phyloP scores from a whole-genome alignment of 2,113 vertebrate genomes.

The Lanius collurio region DNA sequence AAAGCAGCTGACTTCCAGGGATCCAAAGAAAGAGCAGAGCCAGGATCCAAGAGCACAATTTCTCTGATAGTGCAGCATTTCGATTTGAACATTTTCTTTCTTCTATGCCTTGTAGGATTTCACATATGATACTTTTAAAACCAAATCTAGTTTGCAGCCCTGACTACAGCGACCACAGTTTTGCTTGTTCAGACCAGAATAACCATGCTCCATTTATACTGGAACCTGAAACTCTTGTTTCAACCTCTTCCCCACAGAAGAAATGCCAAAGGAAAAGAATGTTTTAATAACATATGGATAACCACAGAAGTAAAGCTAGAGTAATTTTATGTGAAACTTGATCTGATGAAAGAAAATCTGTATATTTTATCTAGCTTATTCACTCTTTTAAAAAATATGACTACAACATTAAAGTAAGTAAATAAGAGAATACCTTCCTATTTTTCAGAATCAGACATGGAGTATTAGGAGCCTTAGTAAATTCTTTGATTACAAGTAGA shows the following conservation, averaged over 20 bases:
- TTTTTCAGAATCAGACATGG: background rate
- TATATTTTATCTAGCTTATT: slow-evolving; percentile 3
- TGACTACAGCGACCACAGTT: slow-evolving; percentile 20
- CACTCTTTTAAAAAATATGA: background rate
- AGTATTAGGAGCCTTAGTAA: background rate
- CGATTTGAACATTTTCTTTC: background rate
- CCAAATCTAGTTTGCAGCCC: slow-evolving; percentile 6
- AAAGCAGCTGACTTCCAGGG: slow-evolving; percentile 2
- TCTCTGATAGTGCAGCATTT: background rate
- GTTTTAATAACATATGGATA: slow-evolving; percentile 3
- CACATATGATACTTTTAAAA: background rate
- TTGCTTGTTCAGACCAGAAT: slow-evolving; percentile 58
- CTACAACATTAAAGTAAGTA: background rate
- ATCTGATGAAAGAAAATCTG: slow-evolving; percentile 39
- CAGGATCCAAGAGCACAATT: background rate
- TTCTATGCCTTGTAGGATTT: background rate
- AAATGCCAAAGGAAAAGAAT: slow-evolving; percentile 46
- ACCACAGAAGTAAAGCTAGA: slow-evolving; percentile 29
- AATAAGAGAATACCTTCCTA: background rate
- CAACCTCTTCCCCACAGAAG: slow-evolving; percentile 12
- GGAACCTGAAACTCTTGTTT: slow-evolving; percentile 57
- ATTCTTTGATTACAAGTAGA: background rate
- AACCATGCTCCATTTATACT: slow-evolving; percentile 39
- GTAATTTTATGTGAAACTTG: slow-evolving; percentile 31
- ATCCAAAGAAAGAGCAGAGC: background rate